A percentile compares a stretch with the other conserved stretches of the same genome.
Evolutionary conservation across 2,113 vertebrate genomes (phyloP).

Genomic region (Phoxinus phoxinus): DNA sequence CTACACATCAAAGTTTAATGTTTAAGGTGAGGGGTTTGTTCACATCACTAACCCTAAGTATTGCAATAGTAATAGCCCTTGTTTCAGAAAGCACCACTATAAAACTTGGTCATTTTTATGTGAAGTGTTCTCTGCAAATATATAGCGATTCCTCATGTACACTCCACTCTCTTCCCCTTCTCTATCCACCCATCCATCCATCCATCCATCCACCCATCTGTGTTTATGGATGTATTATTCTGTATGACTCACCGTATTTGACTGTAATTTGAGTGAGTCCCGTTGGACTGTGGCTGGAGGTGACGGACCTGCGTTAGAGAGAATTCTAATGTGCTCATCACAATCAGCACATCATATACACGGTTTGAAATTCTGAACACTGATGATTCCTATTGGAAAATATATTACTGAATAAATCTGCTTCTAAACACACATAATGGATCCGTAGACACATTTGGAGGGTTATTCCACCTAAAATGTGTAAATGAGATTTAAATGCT

Average conservation of each 20-base stretch:
- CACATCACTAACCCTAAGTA: not conserved
- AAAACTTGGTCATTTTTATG: not conserved
- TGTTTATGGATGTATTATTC: not conserved
- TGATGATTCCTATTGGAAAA: constrained; percentile 30
- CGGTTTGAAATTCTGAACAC: constrained; percentile 24
- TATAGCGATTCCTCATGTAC: not conserved
- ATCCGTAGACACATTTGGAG: not conserved
- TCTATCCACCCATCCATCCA: not conserved
- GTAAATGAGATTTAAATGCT: not conserved
- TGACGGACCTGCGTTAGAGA: constrained; percentile 13
- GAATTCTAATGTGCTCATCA: constrained; percentile 28
- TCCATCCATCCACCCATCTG: constrained; percentile 3
- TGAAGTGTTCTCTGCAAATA: not conserved
- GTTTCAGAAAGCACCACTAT: not conserved
- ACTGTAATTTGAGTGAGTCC: not conserved
- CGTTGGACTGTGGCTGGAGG: not conserved
- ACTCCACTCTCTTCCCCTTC: not conserved
- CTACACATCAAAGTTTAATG: not conserved
- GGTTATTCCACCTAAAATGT: not conserved
- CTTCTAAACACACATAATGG: not conserved
- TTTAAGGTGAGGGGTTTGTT: not conserved
- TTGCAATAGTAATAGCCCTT: not conserved
- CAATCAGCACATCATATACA: not conserved
- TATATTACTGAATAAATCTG: constrained; percentile 21
- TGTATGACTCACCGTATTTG: not conserved